Base-by-base conservation (phyloP, 2,888 invertebrate species). In the Drosophila pegasa region DNA sequence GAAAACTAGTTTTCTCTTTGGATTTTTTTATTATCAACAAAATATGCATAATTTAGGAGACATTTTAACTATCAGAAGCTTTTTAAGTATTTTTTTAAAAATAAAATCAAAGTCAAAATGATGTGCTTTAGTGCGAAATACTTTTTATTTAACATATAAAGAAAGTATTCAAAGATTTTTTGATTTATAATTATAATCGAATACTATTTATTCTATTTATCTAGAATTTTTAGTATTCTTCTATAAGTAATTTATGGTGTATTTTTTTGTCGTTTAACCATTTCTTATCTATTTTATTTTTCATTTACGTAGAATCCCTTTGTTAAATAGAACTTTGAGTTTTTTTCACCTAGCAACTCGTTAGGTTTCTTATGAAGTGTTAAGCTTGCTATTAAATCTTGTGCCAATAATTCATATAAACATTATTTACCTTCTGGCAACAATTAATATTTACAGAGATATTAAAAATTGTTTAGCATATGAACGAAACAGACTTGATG, bases 361-460 rank as follows among this genome's bases (percentile, higher is more conserved):
- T 33, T 35, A 20, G 22, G 29, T 29, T 38, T 29, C 18, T 18
- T 41, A 18, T 20, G 14, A 43, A 48, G 37, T 27, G 51, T 45
- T 57, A 63, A 66, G 40, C 57, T 38, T 64, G 71, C 64, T 43
- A 68, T 79, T 33, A 72, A 72, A 58, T 58, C 59, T 71, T 35
- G 18, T 40, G 59, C 56, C 63, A 61, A 59, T 59, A 20, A 64
- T 48, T 72, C 47, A 43, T 63, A 66, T 75, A 76, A 63, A 54
- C 64, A 72, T 59, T 83, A 61, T 83, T 80, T 63, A 76, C 35
- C 50, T 33, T 76, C 54, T 68, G 58, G 22, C 71, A 52, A 60
- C 38, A 68, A 72, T 77, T 72, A 57, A 68, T 83, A 80, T 71
- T 71, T 64, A 52, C 77, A 45, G 62, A 64, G 57, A 52, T 33